Percentiles rank a stretch among this genome's conserved stretches.
Conservation (phyloP, 2,113 vertebrate genomes). For the Dissostichus mawsoni region DNA sequence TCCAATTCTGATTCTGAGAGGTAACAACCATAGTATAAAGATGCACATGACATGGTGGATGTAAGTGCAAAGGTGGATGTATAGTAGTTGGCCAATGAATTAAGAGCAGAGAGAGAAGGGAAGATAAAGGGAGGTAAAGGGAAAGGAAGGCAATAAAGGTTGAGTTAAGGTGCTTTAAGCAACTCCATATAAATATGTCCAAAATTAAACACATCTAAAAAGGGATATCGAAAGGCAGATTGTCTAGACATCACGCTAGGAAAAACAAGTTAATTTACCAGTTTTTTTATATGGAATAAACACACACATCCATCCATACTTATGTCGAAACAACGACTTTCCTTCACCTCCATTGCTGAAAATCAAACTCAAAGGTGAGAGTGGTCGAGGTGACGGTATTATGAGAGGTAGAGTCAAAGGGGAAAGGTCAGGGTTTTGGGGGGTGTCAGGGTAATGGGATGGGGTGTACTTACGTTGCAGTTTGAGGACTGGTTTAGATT, state of each 20-base stretch:
- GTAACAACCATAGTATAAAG: not conserved
- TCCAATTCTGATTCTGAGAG: not conserved
- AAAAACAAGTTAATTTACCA: not conserved
- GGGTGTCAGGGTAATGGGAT: slow-evolving; percentile 21
- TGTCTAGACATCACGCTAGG: not conserved
- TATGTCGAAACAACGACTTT: not conserved
- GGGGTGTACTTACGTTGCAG: slow-evolving; percentile 92
- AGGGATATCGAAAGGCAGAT: not conserved
- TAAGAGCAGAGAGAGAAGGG: slow-evolving; percentile 13
- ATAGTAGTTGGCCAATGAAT: slow-evolving; percentile 5
- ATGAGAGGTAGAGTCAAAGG: slow-evolving; percentile 32
- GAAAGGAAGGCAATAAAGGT: slow-evolving; percentile 21
- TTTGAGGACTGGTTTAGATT: slow-evolving; percentile 91
- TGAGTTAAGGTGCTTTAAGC: slow-evolving; percentile 2
- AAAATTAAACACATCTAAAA: not conserved
- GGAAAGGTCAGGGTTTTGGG: slow-evolving; percentile 17
- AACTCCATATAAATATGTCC: not conserved
- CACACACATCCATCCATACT: slow-evolving; percentile 19
- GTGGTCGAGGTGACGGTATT: slow-evolving; percentile 48
- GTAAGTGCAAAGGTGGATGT: not conserved
- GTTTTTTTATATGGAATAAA: slow-evolving; percentile 10
- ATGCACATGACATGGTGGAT: slow-evolving; percentile 59
- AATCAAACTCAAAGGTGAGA: slow-evolving; percentile 49
- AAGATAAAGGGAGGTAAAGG: slow-evolving; percentile 25
- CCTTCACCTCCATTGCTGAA: slow-evolving; percentile 13